Conservation (phyloP, 2,113 vertebrate genomes). For the Nycticryphes semicollaris region DNA sequence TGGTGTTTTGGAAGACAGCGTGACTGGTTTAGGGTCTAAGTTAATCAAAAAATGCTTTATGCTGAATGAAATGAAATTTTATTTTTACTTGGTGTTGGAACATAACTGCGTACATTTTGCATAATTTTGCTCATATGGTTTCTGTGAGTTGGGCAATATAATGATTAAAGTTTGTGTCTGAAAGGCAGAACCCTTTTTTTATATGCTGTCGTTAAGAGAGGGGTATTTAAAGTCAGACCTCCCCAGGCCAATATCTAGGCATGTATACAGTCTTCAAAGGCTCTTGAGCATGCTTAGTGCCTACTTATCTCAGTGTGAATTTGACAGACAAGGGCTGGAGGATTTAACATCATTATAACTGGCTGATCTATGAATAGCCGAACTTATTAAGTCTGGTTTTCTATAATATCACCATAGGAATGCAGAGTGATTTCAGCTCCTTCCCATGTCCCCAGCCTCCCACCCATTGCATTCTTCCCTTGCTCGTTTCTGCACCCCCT, state of each 20-base stretch:
- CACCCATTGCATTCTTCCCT: neutral
- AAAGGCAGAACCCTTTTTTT: neutral
- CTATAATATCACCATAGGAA: neutral
- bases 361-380: neutral
- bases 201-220: neutral
- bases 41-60: neutral
- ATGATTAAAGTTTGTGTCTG: neutral
- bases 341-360: constrained; percentile 1
- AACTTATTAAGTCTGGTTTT: constrained; percentile 8
- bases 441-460: neutral
- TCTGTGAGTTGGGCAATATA: neutral
- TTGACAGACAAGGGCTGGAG: constrained; percentile 2
- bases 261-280: neutral
- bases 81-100: neutral
- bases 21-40: neutral
- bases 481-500: neutral
- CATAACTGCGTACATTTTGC: neutral
- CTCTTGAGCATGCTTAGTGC: neutral
- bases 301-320: constrained; percentile 6
- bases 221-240: neutral
- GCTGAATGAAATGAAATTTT: neutral
- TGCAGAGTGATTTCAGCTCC: neutral
- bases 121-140: neutral
- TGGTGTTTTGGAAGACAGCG: neutral
- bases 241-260: neutral